Base-by-base conservation (phyloP, 2,888 invertebrate genomes). In the Masnerella sp. region DNA sequence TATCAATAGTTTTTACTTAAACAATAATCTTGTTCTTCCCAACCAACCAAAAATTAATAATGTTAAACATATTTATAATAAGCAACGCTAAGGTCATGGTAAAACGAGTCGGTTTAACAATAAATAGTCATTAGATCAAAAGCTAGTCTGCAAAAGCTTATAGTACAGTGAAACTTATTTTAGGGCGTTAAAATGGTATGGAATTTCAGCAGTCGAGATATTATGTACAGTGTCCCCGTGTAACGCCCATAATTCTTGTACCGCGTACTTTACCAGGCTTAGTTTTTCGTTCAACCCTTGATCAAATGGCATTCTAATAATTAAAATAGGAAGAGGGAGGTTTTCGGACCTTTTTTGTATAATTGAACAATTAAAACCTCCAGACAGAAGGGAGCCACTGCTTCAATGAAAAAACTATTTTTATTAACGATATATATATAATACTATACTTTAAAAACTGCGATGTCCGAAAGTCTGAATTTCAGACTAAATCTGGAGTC, bases 181-280 rank as follows among this genome's bases (percentile, higher is more conserved):
- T 36, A 28, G 62, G 62, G 42, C 51, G 62, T 62, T 51, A 42
- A 40, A 51, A 62, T 32, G 22, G 62, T 49, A 15, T 62, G 62
- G 20, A 62, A 62, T 64, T 64, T 64, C 64, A 64, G 52, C 30
- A 34, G 43, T 34, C 20, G 43, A 32, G 52, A 64, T 52, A 43
- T 64, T 52, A 64, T 64, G n/a, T 64, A 52, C 43, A 43, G 42
- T 36, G 43, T 64, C 43, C 64, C 52, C 43, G 18, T 32, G 52
- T 43, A 17, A 64, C 64, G 64, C 64, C 64, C 52, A 64, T 64
- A 28, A 43, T 52, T 52, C 36, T 52, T 43, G 30, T 40, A 51
- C 18, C 51, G 8, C 49, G n/a, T n/a, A n/a, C n/a, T n/a, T n/a
- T n/a, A n/a, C n/a, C n/a, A 20, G 56, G 3, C 56, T 22, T 30